phyloP scores from a whole-genome alignment of 2,797 vertebrate species.

The Cossypha heuglini region DNA sequence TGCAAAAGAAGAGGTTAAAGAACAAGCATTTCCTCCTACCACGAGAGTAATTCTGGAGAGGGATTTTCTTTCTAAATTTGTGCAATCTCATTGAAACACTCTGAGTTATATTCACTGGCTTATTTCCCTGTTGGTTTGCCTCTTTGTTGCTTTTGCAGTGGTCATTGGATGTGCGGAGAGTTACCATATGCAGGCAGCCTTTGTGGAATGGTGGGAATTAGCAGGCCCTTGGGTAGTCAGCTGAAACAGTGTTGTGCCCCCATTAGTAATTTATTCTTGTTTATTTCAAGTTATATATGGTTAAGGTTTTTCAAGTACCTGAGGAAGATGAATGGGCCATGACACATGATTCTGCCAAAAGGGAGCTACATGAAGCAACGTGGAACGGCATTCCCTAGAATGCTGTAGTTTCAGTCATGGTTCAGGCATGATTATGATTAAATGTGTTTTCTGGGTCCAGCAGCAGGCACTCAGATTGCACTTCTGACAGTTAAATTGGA shows the following conservation, averaged over 20 bases:
- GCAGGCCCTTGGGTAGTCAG: neutral
- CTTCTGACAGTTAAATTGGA: neutral
- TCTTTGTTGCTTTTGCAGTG: neutral
- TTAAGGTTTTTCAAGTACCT: neutral
- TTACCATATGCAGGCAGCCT: neutral
- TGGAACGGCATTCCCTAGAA: neutral
- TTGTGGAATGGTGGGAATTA: neutral
- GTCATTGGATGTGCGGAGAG: neutral
- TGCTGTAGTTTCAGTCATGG: neutral
- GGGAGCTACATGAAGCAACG: neutral
- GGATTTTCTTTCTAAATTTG: neutral
- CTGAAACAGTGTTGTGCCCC: neutral
- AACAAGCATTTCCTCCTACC: neutral
- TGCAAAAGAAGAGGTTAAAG: neutral
- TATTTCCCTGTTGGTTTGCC: neutral
- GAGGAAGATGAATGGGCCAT: neutral
- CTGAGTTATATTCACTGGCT: neutral
- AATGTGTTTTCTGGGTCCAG: neutral
- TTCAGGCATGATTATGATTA: neutral
- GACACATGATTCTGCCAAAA: neutral
- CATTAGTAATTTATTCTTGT: neutral
- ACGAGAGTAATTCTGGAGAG: neutral
- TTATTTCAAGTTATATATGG: neutral
- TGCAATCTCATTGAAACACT: neutral
- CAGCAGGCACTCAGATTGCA: neutral